Evolutionary conservation across 2,888 invertebrate genomes (phyloP).

Genomic region (Zootermopsis nevadensis): DNA sequence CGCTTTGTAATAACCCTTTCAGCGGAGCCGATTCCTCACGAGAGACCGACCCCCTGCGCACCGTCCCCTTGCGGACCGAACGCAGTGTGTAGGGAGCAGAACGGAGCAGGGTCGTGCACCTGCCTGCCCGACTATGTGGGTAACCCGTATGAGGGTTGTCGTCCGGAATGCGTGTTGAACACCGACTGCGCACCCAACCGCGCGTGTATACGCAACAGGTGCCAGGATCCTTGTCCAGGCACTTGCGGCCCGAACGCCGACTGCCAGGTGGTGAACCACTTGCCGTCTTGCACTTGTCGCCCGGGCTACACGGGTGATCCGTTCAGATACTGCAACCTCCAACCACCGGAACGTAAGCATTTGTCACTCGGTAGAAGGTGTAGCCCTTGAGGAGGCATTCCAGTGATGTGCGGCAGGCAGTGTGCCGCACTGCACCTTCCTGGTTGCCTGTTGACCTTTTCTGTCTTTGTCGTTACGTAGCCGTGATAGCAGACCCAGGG

Average conservation of each 20-base stretch:
- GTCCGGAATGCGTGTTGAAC: slow-evolving; percentile 76
- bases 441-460: slow-evolving; percentile 58
- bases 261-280: slow-evolving; percentile 66
- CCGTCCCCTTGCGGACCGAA: slow-evolving; percentile 56
- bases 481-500: slow-evolving; percentile 58
- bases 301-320: slow-evolving; percentile 69
- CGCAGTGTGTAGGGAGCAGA: slow-evolving; percentile 57
- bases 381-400: not conserved
- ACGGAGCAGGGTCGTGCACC: slow-evolving; percentile 68
- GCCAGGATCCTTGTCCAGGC: slow-evolving; percentile 77
- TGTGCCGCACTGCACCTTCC: not conserved
- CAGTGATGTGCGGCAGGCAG: not conserved
- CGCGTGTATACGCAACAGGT: slow-evolving; percentile 79
- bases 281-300: slow-evolving; percentile 67
- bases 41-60: slow-evolving; percentile 49
- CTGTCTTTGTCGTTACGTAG: slow-evolving; percentile 63
- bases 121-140: slow-evolving; percentile 71
- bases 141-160: slow-evolving; percentile 72
- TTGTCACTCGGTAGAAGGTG: not conserved
- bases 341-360: slow-evolving; percentile 53
- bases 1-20: slow-evolving; percentile 36
- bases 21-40: slow-evolving; percentile 58
- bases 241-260: slow-evolving; percentile 67
- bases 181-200: slow-evolving; percentile 77
- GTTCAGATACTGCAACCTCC: slow-evolving; percentile 59